Evolutionary conservation across 2,797 vertebrate genomes (phyloP), one percentile per base, ranked within the genome.

Genomic region (Clarias fuscus): DNA sequence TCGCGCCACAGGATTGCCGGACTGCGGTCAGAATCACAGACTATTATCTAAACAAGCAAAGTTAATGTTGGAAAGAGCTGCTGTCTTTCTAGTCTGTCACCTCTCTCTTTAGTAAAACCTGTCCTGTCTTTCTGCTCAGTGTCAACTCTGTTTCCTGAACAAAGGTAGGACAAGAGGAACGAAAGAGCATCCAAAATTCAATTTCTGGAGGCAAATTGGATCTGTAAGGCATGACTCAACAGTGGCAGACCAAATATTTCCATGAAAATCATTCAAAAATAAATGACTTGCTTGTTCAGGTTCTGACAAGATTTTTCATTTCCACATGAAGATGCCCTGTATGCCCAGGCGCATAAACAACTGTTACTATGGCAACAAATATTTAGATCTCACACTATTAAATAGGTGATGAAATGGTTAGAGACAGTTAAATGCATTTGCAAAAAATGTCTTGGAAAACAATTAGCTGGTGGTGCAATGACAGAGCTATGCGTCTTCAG

Each of bases 1-100:
- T 87, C 88, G 87, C 86, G 88, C 91, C 90, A 89, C 92, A 91
- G 89, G 91, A 94, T 94, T 90, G 92, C 92, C 87, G 91, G 94
- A 90, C 91, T 91, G 93, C 48, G 93, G 93, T 91, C 27, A 59
- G 90, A 91, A 92, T 91, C 88, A 58, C 85, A 33, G 65, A 84
- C 88, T 83, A 72, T 92, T 90, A 92, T 92, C 91, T 90, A 93
- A 92, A 93, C 91, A 91, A 87, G 30, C 30, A 0, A 24, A 64
- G 64, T 64, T 43, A 85, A 92, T 80, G 65, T 58, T 65, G 56
- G 88, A 90, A 83, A 86, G 75, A 80, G 67, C 4, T n/a, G 13
- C 53, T 80, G 78, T 86, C 65, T 27, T 24, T 82, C 70, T 65
- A 80, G 84, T 78, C 58, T 40, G 82, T 1, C 22, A 59, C 53